Evolutionary conservation across 2,888 invertebrate species (phyloP).

Genomic region (Mimas tiliae): DNA sequence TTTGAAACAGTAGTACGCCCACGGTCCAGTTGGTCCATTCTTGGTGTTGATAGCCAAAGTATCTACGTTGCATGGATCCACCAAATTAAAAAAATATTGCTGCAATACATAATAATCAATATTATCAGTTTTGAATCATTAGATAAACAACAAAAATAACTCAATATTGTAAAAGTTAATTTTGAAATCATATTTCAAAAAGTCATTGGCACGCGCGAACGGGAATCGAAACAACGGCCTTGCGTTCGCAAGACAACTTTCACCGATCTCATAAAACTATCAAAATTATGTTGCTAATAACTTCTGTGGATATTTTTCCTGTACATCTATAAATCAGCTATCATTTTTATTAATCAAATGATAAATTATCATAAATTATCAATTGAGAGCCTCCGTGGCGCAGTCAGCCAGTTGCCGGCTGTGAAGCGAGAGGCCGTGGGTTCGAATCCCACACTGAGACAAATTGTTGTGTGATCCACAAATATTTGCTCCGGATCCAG

Average conservation of each 20-base stretch:
- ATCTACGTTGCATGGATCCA: too few species aligned
- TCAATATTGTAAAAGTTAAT: not conserved
- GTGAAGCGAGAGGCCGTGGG: too few species aligned
- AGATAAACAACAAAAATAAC: not conserved
- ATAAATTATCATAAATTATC: not conserved
- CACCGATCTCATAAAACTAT: slow-evolving; percentile 3
- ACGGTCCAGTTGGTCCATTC: too few species aligned
- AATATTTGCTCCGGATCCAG: too few species aligned
- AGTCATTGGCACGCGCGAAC: slow-evolving; percentile 15
- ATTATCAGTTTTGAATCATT: not conserved
- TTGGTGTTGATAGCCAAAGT: too few species aligned
- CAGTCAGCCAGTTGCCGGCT: too few species aligned
- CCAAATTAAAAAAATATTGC: too few species aligned
- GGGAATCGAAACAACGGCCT: slow-evolving; percentile 23
- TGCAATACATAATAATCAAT: too few species aligned
- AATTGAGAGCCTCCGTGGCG: too few species aligned
- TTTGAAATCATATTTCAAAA: slow-evolving; percentile 21
- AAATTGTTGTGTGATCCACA: too few species aligned
- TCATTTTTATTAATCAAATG: not conserved
- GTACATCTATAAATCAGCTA: not conserved
- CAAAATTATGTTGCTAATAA: slow-evolving; percentile 16
- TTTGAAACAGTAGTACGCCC: too few species aligned
- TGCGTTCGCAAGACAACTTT: slow-evolving; percentile 23
- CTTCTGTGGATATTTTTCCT: not conserved
- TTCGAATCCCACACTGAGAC: too few species aligned